Evolutionary conservation across 2,888 invertebrate genomes (phyloP), one percentile per base, ranked within the genome.

Genomic region (Drosophila cognata): DNA sequence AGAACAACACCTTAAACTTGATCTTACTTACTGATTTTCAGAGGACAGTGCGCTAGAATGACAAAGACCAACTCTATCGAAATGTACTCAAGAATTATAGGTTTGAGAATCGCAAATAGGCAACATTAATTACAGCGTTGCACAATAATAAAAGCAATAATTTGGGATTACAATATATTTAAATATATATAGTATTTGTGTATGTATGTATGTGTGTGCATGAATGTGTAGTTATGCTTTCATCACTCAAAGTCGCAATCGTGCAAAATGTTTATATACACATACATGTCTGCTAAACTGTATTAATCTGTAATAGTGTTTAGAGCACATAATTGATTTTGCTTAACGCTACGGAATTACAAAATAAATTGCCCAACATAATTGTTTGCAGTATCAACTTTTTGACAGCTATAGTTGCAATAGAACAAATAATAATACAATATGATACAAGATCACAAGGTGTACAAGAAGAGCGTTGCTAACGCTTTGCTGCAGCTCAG

Each of bases 181-280:
- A 31, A 46, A n/a, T 64, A 25, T 33, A 33, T 43, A 7, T 21
- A 10, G n/a, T 62, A 2, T 18, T 11, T 36, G 50, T 50, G 16
- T 25, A 31, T 57, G 41, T 46, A 10, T 50, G 60, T 11, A 5
- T 29, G 18, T 51, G 33, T 63, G 38, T 48, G 28, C 43, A 63
- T 53, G 18, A 52, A 28, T 64, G 11, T 57, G 52, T 62, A 36
- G 36, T 52, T 68, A 50, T 51, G 58, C 25, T 69, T 70, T 77
- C 64, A 77, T 77, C 73, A 73, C 78, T 73, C 55, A 63, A n/a
- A 65, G 65, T 63, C 77, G 61, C 52, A 64, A 69, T 50, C 41
- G 60, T 69, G 73, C 60, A 63, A 58, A 79, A 67, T 55, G 28
- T 65, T n/a, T 72, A 60, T 79, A 60, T 63, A 57, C 59, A 70